Base-by-base conservation (phyloP, 2,797 vertebrate genomes). In the Enteromius unitaeniatus region DNA sequence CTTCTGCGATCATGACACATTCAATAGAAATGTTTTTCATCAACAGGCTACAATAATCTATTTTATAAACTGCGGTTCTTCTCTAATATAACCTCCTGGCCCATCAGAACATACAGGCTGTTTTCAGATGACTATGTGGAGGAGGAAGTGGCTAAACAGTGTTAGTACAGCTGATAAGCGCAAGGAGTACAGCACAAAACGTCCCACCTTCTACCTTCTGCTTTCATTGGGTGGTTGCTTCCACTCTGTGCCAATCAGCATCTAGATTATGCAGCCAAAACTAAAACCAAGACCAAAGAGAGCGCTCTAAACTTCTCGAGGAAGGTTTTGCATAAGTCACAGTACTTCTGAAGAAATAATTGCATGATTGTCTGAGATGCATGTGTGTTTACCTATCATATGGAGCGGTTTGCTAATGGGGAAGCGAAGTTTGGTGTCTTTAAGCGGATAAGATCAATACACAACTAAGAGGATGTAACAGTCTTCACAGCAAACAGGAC, bases 101-200 rank as follows among this genome's bases (percentile, higher is more conserved):
- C 28, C 67, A 69, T 47, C 37, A 83, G 26, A 62, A 60, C 60
- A 53, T 42, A 28, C 23, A 10, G 17, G 15, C 45, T 6, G 81
- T 55, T 76, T 83, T 6, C 6, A 47, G 23, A 69, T 0, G 2
- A 58, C 10, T 68, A 34, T 58, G 73, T 47, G 62, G 34, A 77
- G 64, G 23, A 67, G 77, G 40, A 79, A 47, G 42, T 34, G 42
- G 42, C 7, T n/a, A n/a, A 75, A 37, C 6, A 10, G 6, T 53
- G 64, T 73, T 58, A 47, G 55, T 15, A 40, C 23, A 76, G 23
- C 49, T 58, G 64, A 83, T 58, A 67, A 82, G 15, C 1, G 14
- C 17, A 47, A 75, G 31, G 21, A 73, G 10, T 53, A 55, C 31
- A 67, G 81, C 60, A 76, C 45, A 51, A 23, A 68, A 79, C 26